Percentiles rank a stretch among this genome's conserved stretches.
phyloP scores from a whole-genome alignment of 2,113 vertebrate species.

The Maylandia zebra region DNA sequence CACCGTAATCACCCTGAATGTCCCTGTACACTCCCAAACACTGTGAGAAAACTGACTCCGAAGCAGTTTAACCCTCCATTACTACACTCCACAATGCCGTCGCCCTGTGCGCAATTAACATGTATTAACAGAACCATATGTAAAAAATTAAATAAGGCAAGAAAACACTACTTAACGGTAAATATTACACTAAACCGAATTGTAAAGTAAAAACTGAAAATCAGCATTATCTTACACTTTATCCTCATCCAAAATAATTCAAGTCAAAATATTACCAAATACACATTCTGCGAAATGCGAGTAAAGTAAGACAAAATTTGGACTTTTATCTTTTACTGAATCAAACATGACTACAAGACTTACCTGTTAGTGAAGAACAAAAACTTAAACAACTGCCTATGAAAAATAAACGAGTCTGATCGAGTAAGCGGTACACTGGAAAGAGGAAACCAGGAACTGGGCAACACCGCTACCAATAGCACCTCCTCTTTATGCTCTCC shows the following conservation, averaged over 20 bases:
- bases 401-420: neutral
- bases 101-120: neutral
- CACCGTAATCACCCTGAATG: neutral
- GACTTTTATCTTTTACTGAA: neutral
- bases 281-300: neutral
- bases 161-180: neutral
- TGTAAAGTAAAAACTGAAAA: neutral
- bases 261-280: neutral
- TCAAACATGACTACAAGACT: neutral
- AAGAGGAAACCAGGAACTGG: neutral
- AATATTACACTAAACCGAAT: neutral
- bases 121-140: neutral
- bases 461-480: neutral
- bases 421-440: rapidly evolving
- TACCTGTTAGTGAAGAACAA: neutral
- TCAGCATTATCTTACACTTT: neutral
- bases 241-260: neutral
- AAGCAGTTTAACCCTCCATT: neutral
- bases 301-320: neutral
- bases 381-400: neutral
- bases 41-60: neutral
- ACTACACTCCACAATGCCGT: neutral
- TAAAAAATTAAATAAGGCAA: neutral
- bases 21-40: neutral
- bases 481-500: neutral